These are phyloP conservation scores for Coryphaenoides rupestris DNA, from an alignment of 2,113 vertebrate genomes.

Conservation along the genomic window DNA sequence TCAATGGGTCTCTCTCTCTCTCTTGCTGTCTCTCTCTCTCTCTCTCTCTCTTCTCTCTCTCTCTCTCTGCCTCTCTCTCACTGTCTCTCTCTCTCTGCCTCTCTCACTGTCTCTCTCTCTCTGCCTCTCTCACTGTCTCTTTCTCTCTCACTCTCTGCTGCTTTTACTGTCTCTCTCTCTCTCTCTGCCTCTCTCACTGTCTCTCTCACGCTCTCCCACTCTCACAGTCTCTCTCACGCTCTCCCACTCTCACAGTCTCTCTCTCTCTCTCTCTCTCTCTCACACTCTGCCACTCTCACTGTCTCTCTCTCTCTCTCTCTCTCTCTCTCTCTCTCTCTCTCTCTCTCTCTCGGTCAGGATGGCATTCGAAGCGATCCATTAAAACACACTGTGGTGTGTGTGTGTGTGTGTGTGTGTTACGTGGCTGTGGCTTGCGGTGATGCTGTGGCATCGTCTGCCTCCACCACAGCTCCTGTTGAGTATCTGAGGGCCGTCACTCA, in stretches of 20 bases:
- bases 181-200: too few species aligned
- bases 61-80: too few species aligned
- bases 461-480: background rate
- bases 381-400: constrained; percentile 54
- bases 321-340: constrained; percentile 48
- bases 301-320: background rate
- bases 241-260: background rate
- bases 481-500: constrained; percentile 28
- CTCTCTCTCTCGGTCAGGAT: constrained; percentile 41
- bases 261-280: background rate
- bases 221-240: too few species aligned
- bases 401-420: too few species aligned
- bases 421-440: constrained; percentile 58
- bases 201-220: too few species aligned
- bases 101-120: constrained; percentile 42
- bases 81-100: constrained; percentile 39
- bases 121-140: constrained; percentile 41
- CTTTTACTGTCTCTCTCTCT: too few species aligned
- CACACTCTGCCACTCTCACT: too few species aligned
- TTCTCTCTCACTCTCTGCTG: background rate
- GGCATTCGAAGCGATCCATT: constrained; percentile 38
- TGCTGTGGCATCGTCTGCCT: constrained; percentile 33
- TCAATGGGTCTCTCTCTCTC: background rate
- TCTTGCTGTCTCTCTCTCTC: background rate
- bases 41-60: too few species aligned